Conservation (phyloP, 2,888 invertebrate species). For the Parasteatoda lunata region DNA sequence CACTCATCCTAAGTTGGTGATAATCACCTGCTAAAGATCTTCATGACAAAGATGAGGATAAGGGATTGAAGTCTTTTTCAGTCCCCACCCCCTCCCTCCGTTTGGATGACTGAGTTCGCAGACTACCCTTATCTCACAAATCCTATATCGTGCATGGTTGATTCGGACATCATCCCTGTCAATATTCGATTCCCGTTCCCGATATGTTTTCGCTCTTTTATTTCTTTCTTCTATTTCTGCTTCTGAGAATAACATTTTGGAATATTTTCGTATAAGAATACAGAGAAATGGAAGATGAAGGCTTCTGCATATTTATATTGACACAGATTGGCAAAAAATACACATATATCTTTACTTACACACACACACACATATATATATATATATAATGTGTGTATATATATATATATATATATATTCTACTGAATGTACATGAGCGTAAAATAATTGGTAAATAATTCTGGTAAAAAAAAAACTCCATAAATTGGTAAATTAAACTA, state of each 20-base stretch:
- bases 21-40: conserved; percentile 34
- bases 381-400: too few relatives aligned
- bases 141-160: conserved; percentile 25
- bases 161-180: conserved; percentile 28
- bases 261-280: too few relatives aligned
- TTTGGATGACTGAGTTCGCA: conserved; percentile 23
- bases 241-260: neutral
- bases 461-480: too few relatives aligned
- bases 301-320: too few relatives aligned
- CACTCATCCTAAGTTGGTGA: conserved; percentile 12
- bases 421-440: too few relatives aligned
- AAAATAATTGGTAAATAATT: too few relatives aligned
- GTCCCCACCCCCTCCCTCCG: conserved; percentile 1
- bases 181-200: conserved; percentile 14
- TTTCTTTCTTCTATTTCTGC: conserved; percentile 2
- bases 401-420: too few relatives aligned
- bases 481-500: too few relatives aligned
- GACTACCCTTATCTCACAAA: conserved; percentile 13
- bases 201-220: neutral
- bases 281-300: too few relatives aligned
- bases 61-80: conserved; percentile 10
- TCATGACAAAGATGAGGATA: conserved; percentile 36
- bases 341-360: too few relatives aligned
- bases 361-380: too few relatives aligned
- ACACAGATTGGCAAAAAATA: too few relatives aligned